These are phyloP conservation scores for Microplitis mediator DNA, from an alignment of 1,140 invertebrate genomes.

Conservation along the genomic window DNA sequence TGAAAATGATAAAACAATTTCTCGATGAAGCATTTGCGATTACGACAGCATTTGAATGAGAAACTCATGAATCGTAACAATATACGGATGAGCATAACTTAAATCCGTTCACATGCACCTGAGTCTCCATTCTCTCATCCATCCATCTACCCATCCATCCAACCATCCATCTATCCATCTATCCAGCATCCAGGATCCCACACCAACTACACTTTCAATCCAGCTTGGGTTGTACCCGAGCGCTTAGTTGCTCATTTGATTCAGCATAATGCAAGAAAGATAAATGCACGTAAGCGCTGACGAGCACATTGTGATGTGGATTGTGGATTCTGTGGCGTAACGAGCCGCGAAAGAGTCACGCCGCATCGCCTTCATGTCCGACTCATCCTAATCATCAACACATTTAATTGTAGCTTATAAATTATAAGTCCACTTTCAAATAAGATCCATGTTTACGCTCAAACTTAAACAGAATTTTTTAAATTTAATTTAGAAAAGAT, in stretches of 20 bases:
- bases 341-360: constrained; percentile 49
- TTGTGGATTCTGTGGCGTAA: constrained; percentile 37
- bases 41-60: no score
- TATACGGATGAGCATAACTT: no score
- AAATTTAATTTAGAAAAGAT: no score
- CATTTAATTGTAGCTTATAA: not conserved
- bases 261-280: constrained; percentile 41
- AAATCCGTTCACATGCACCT: not conserved
- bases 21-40: no score
- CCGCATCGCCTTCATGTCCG: constrained; percentile 48
- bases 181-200: not conserved
- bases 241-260: constrained; percentile 22
- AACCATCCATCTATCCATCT: not conserved
- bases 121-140: not conserved
- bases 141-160: not conserved
- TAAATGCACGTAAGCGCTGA: constrained; percentile 42
- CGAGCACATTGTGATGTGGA: constrained; percentile 48
- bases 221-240: not conserved
- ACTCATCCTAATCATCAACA: constrained; percentile 28
- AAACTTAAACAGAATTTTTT: no score
- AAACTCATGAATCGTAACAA: no score
- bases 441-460: no score
- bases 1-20: no score
- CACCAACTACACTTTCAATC: not conserved
- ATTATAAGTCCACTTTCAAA: not conserved